Evolutionary conservation across 2,888 invertebrate species (phyloP).

Genomic region (Chesias legatella): DNA sequence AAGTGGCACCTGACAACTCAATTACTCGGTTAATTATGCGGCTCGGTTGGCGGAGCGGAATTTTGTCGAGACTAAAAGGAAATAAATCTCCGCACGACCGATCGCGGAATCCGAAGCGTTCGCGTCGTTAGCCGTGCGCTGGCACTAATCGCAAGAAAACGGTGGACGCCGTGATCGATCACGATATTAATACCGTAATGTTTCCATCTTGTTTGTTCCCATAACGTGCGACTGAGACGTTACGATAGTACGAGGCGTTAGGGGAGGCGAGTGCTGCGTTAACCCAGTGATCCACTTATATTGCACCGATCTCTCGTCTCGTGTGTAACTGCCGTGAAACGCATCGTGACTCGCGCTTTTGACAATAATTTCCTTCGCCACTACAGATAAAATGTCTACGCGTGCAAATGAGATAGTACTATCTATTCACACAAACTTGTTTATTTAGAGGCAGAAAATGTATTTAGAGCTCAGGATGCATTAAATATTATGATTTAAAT

Average conservation of each 20-base stretch:
- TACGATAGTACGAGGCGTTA: constrained; percentile 8
- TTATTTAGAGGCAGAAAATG: constrained; percentile 18
- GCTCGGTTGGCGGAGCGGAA: constrained; percentile 10
- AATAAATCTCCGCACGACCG: constrained; percentile 5
- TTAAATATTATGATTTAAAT: not conserved
- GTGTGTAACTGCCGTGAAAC: constrained; percentile 33
- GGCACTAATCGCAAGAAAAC: constrained; percentile 26
- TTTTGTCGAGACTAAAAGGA: constrained; percentile 5
- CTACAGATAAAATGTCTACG: constrained; percentile 19
- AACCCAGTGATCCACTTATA: constrained; percentile 33
- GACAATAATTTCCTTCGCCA: constrained; percentile 32
- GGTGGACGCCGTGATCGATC: constrained; percentile 23
- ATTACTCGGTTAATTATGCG: constrained; percentile 3
- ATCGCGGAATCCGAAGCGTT: constrained; percentile 9
- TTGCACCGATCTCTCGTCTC: constrained; percentile 27
- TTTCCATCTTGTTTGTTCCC: constrained; percentile 6
- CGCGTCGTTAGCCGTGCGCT: constrained; percentile 14
- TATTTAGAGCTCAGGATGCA: constrained; percentile 5
- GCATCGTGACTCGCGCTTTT: constrained; percentile 37
- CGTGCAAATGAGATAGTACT: constrained; percentile 10
- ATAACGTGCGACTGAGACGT: constrained; percentile 6
- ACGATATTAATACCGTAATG: constrained; percentile 20
- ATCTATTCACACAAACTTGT: constrained; percentile 21
- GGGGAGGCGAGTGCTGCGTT: constrained; percentile 25
- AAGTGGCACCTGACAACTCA: constrained; percentile 25